Percentiles rank a stretch among this genome's conserved stretches.
These are phyloP conservation scores for Neosilurus mollespiculum DNA, from an alignment of 2,797 vertebrate genomes.

Conservation along the genomic window DNA sequence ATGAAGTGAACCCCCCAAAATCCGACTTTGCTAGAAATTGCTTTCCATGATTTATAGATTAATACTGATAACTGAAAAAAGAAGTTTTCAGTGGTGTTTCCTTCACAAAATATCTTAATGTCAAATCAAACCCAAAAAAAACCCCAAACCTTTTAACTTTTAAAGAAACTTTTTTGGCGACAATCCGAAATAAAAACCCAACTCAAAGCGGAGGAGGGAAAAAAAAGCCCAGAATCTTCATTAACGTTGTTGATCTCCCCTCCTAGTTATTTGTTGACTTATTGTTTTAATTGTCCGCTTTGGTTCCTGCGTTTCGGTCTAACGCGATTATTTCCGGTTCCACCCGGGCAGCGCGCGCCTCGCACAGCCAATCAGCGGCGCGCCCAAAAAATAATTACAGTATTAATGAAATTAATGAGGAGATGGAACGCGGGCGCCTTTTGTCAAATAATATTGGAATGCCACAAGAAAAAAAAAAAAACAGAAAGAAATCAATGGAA, in stretches of 20 bases:
- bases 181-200: neutral
- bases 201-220: neutral
- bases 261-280: conserved; percentile 74
- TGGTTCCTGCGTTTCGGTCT: conserved; percentile 67
- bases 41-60: neutral
- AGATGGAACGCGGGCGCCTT: conserved; percentile 58
- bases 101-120: neutral
- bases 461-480: conserved; percentile 53
- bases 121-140: too few species aligned
- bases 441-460: conserved; percentile 5
- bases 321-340: conserved; percentile 81
- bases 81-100: too few species aligned
- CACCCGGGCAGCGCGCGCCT: conserved; percentile 70
- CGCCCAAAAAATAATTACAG: conserved; percentile 69
- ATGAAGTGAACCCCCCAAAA: neutral
- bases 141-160: neutral
- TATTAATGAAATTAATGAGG: conserved; percentile 68
- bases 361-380: conserved; percentile 59
- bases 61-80: too few species aligned
- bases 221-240: conserved; percentile 50
- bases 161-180: neutral
- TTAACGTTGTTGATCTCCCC: conserved; percentile 52
- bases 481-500: conserved; percentile 61
- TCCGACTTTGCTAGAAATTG: neutral
- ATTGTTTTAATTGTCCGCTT: conserved; percentile 71